Conservation (phyloP, 1,140 invertebrate genomes). For the Drosophila pachea region DNA sequence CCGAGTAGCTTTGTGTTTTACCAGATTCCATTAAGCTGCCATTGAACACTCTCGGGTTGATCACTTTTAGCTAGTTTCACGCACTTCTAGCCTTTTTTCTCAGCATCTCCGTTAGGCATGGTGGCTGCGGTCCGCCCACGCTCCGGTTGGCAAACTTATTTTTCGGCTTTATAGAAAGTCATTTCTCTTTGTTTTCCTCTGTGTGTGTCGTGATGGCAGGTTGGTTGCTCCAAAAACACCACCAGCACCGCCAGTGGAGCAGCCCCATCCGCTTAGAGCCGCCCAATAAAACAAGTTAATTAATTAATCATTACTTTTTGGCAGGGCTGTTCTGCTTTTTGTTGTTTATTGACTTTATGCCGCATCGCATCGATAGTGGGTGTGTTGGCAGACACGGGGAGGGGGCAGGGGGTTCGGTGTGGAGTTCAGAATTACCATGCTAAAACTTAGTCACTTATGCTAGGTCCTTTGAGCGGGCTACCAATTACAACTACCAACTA, state of each 20-base stretch:
- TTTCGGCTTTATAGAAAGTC: slow-evolving; percentile 51
- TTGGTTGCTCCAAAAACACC: too few species aligned
- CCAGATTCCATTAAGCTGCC: too few species aligned
- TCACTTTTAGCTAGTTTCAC: background rate
- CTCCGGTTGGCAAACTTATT: slow-evolving; percentile 52
- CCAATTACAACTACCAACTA: slow-evolving; percentile 31
- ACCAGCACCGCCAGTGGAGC: too few species aligned
- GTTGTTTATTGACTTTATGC: slow-evolving; percentile 62
- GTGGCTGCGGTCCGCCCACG: background rate
- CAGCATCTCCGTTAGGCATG: background rate
- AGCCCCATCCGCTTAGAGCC: slow-evolving; percentile 23
- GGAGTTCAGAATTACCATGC: slow-evolving; percentile 56
- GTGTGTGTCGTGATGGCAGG: background rate
- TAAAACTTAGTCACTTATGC: slow-evolving; percentile 64
- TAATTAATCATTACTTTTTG: slow-evolving; percentile 74
- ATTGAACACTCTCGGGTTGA: too few species aligned
- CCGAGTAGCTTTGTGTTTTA: too few species aligned
- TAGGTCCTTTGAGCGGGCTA: slow-evolving; percentile 33
- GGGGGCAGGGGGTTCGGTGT: slow-evolving; percentile 4
- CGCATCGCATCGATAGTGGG: slow-evolving; percentile 9
- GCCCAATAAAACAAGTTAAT: slow-evolving; percentile 73
- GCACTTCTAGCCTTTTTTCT: background rate
- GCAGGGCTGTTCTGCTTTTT: slow-evolving; percentile 54
- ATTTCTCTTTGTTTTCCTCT: slow-evolving; percentile 26
- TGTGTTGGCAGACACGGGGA: background rate